These are phyloP conservation scores for Butorides virescens DNA, from an alignment of 2,113 vertebrate species.

Conservation along the genomic window DNA sequence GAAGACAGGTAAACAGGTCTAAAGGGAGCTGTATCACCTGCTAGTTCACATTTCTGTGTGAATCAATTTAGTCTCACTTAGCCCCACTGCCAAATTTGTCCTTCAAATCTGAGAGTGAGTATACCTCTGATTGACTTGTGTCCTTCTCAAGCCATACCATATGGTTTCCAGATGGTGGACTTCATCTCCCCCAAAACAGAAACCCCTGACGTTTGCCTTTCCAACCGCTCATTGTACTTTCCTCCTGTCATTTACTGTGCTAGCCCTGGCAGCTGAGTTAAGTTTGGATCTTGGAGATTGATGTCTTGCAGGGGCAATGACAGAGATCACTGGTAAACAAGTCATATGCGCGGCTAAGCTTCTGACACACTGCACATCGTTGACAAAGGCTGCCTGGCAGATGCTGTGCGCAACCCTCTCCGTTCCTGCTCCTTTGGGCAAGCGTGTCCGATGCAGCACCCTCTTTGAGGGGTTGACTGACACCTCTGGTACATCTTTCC, in stretches of 20 bases:
- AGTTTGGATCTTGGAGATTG: neutral
- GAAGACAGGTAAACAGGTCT: neutral
- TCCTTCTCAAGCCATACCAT: neutral
- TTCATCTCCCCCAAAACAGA: neutral
- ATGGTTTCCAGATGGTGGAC: neutral
- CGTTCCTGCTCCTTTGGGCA: fast-evolving
- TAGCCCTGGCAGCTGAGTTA: neutral
- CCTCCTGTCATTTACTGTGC: neutral
- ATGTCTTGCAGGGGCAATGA: neutral
- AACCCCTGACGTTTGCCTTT: neutral
- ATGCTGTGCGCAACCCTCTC: neutral
- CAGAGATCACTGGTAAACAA: neutral
- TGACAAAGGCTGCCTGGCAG: neutral
- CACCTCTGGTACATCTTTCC: neutral
- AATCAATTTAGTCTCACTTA: neutral
- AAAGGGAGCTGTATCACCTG: neutral
- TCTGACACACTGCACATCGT: neutral
- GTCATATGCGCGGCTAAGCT: neutral
- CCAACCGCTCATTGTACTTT: neutral
- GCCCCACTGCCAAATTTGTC: neutral
- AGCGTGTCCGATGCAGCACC: neutral
- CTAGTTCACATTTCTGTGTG: neutral
- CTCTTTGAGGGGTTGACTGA: neutral
- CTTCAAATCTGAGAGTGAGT: neutral
- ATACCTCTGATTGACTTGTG: neutral